Evolutionary conservation across 2,888 invertebrate species (phyloP).

Genomic region (Carcina quercana): DNA sequence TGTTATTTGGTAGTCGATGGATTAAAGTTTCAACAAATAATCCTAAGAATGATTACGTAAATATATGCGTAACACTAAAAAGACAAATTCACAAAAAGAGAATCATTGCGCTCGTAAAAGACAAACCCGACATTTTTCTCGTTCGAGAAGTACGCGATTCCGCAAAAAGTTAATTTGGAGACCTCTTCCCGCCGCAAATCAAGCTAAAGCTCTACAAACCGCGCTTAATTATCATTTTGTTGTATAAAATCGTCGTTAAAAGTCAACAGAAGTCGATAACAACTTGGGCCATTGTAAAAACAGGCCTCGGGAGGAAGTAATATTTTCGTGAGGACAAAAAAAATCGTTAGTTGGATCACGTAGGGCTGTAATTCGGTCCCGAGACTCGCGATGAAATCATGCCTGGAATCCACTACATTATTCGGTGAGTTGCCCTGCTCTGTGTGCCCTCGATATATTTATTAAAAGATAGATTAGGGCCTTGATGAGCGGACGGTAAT

Average conservation of each 20-base stretch:
- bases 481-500: too few relatives aligned
- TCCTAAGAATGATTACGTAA: too few relatives aligned
- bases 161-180: conserved; percentile 5
- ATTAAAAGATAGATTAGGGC: conserved; percentile 27
- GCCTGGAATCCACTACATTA: conserved; percentile 53
- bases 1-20: too few relatives aligned
- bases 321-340: conserved; percentile 49
- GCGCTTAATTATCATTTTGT: conserved; percentile 63
- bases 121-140: conserved; percentile 1
- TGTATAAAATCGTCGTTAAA: conserved; percentile 67
- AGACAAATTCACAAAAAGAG: too few relatives aligned
- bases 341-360: conserved; percentile 63
- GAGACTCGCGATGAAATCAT: conserved; percentile 47
- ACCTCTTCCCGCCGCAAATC: conserved; percentile 18
- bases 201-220: conserved; percentile 35
- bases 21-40: too few relatives aligned
- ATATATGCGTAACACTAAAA: too few relatives aligned
- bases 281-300: conserved; percentile 54
- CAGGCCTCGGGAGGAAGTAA: conserved; percentile 42
- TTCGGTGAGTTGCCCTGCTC: conserved; percentile 49
- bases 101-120: too few relatives aligned
- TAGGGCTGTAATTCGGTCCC: conserved; percentile 62
- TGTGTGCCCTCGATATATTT: conserved; percentile 34
- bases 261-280: conserved; percentile 59
- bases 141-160: too few relatives aligned